Conservation (phyloP, 1,140 invertebrate genomes). For the Drosophila orosa region DNA sequence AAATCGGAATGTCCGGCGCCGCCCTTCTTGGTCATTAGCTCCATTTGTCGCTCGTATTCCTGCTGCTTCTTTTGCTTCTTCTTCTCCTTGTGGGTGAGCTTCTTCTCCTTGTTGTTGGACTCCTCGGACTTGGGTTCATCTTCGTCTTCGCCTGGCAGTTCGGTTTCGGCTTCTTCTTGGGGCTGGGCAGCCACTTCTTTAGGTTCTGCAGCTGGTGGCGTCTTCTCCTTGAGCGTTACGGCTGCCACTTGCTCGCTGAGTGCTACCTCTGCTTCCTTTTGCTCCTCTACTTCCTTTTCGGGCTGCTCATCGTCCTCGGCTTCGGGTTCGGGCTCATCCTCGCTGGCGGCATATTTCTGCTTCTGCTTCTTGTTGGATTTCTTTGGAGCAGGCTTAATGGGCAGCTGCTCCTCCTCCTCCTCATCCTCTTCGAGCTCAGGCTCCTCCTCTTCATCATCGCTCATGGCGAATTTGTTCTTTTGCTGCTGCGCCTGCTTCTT, state of each 20-base stretch:
- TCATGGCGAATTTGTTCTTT: constrained; percentile 67
- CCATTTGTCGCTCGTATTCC: constrained; percentile 96
- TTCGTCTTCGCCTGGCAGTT: constrained; percentile 5
- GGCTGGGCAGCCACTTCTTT: not conserved
- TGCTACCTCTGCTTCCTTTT: constrained; percentile 5
- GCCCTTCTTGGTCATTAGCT: constrained; percentile 93
- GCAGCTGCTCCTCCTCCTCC: constrained; percentile 23
- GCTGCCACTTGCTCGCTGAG: constrained; percentile 24
- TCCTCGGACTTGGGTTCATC: constrained; percentile 51
- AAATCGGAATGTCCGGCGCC: constrained; percentile 94
- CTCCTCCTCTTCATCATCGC: constrained; percentile 56
- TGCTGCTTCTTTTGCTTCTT: constrained; percentile 97
- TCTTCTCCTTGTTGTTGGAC: constrained; percentile 86
- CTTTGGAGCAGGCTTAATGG: constrained; percentile 38
- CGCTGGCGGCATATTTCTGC: constrained; percentile 54
- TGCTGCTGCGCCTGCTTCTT: constrained; percentile 68
- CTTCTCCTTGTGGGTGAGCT: constrained; percentile 96
- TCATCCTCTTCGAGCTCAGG: constrained; percentile 18
- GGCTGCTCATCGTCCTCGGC: constrained; percentile 26
- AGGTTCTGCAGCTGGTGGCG: constrained; percentile 5
- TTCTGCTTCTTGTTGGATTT: constrained; percentile 69
- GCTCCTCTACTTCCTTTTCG: constrained; percentile 26
- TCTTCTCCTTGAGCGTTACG: constrained; percentile 30
- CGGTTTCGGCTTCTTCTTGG: constrained; percentile 3
- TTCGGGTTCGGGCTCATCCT: constrained; percentile 35